Evolutionary conservation across 2,113 vertebrate species (phyloP).

Genomic region (Anguilla japonica): DNA sequence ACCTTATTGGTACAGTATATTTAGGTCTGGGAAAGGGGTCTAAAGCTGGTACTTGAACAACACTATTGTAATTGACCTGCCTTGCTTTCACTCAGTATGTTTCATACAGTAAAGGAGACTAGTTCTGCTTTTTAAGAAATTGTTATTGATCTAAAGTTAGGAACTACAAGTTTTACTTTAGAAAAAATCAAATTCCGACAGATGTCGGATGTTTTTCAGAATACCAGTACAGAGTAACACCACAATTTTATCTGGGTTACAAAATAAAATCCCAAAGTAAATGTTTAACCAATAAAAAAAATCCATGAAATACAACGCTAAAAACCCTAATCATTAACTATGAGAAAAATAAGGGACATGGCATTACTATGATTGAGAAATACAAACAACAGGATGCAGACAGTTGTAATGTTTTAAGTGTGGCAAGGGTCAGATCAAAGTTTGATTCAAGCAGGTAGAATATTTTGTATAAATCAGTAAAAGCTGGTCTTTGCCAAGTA

Average conservation of each 20-base stretch:
- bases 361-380: not conserved
- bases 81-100: too few relatives aligned
- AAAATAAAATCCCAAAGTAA: not conserved
- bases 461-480: not conserved
- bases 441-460: not conserved
- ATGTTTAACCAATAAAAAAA: slow-evolving; percentile 19
- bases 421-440: slow-evolving; percentile 21
- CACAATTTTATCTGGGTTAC: not conserved
- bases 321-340: slow-evolving; percentile 24
- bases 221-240: not conserved
- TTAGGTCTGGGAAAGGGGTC: too few relatives aligned
- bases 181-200: too few relatives aligned
- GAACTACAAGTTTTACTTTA: too few relatives aligned
- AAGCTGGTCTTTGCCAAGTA: not conserved
- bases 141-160: too few relatives aligned
- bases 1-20: too few relatives aligned
- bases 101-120: too few relatives aligned
- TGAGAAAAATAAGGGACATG: not conserved
- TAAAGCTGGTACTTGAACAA: too few relatives aligned
- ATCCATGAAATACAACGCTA: slow-evolving; percentile 9
- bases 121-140: too few relatives aligned
- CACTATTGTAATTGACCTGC: too few relatives aligned
- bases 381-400: not conserved
- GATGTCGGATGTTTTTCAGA: not conserved
- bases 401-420: not conserved